Percentiles rank a stretch among this genome's conserved stretches.
phyloP scores from a whole-genome alignment of 2,888 invertebrate genomes.

The Unio delphinus region DNA sequence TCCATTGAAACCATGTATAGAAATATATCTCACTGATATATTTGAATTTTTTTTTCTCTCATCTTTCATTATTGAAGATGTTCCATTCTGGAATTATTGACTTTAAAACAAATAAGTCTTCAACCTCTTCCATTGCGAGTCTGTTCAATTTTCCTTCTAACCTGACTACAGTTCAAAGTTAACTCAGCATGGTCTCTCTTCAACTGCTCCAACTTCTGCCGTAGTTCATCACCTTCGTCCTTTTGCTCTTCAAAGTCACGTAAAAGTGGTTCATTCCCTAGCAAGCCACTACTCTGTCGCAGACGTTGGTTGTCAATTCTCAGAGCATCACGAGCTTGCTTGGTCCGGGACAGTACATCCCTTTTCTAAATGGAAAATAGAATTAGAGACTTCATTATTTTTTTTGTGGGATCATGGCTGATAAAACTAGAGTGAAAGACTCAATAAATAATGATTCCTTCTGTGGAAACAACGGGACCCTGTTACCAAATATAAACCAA shows the following conservation, averaged over 20 bases:
- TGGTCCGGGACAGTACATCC: constrained; percentile 69
- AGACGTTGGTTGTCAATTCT: constrained; percentile 71
- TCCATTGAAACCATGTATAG: too few relatives aligned
- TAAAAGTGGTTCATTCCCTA: constrained; percentile 74
- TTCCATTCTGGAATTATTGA: neutral
- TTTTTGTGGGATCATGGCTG: too few relatives aligned
- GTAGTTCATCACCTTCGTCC: constrained; percentile 62
- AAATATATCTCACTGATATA: too few relatives aligned
- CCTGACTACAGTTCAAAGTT: constrained; percentile 65
- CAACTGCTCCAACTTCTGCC: constrained; percentile 60
- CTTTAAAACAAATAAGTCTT: neutral
- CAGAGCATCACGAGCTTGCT: constrained; percentile 72
- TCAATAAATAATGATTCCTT: neutral
- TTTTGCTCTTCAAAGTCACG: constrained; percentile 73
- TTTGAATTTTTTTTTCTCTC: too few relatives aligned
- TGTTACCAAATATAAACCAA: too few relatives aligned
- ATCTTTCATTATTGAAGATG: too few relatives aligned
- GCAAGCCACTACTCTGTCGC: constrained; percentile 73
- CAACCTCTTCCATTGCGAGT: constrained; percentile 32
- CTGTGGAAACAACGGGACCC: neutral
- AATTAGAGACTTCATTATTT: neutral
- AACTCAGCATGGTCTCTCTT: constrained; percentile 69
- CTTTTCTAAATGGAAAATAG: constrained; percentile 62
- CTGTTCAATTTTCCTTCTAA: constrained; percentile 69
- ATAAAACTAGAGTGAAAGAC: neutral